These are phyloP conservation scores for Datnioides undecimradiatus DNA, from an alignment of 2,113 vertebrate genomes.

Conservation along the genomic window DNA sequence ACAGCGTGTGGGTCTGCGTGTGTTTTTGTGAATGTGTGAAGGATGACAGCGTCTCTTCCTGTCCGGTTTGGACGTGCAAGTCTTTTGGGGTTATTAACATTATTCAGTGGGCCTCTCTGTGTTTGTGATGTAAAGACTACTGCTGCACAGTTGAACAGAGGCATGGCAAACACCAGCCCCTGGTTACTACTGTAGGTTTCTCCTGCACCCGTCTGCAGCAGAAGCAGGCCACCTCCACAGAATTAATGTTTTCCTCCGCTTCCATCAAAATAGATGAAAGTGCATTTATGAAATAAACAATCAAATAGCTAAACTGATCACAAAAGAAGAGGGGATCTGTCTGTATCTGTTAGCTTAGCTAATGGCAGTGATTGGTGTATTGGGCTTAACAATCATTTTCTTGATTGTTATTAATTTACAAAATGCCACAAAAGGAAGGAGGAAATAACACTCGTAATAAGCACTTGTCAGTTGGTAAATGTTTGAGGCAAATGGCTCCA, in stretches of 20 bases:
- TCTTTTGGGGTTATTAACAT: background rate
- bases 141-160: background rate
- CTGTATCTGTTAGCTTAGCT: background rate
- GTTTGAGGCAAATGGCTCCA: background rate
- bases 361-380: constrained; percentile 2
- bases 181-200: background rate
- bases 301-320: background rate
- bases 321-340: background rate
- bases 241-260: background rate
- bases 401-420: background rate
- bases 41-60: background rate
- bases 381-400: background rate
- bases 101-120: background rate
- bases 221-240: background rate
- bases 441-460: background rate
- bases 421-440: constrained; percentile 11
- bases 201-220: too few relatives aligned
- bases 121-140: background rate
- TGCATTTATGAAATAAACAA: background rate
- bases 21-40: constrained; percentile 4
- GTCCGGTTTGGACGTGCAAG: background rate
- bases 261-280: background rate
- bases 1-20: constrained; percentile 9
- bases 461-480: background rate
- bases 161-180: background rate